Evolutionary conservation across 2,888 invertebrate genomes (phyloP), one percentile per base, ranked within the genome.

Genomic region (Pristionchus mayeri): DNA sequence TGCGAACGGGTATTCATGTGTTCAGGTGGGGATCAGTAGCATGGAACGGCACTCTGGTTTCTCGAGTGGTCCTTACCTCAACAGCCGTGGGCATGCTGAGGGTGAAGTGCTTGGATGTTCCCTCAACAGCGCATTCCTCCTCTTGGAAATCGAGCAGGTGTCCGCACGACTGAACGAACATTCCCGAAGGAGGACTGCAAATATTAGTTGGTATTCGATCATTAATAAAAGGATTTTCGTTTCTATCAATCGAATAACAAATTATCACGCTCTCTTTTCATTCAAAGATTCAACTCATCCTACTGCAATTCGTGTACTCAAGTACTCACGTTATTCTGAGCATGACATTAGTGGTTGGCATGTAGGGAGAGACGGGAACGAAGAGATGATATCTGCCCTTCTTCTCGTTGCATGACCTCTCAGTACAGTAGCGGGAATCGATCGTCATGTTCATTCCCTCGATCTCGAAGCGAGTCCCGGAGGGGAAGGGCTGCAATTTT

Each of bases 101-200:
- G 0, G 57, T 37, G 80, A 80, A 80, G 54, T 80, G 54, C 37
- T 16, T 4, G 54, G n/a, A 40, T n/a, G 24, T 48, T 4, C 63
- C 63, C 81, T 82, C 81, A 4, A 48, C 21, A 3, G 80, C 37
- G 79, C 90, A 90, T 6, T 85, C 84, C 48, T 86, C 86, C 86
- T 90, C 86, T 34, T 86, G 85, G 86, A 92, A 91, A 21, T 89
- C 88, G 21, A 82, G 71, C 79, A 91, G 76, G 75, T 87, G 86
- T n/a, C 91, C 92, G 67, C 92, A 92, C 79, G 86, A 89, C 86
- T 90, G 90, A 34, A 92, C 83, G 71, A 87, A 80, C 84, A 89
- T 87, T 0, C 88, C 86, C 7, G 57, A 44, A 3, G 88, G 88
- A 37, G 88, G 85, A 27, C 91, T 91, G 83, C 76, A 87, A 88